Base-by-base conservation (phyloP, 2,888 invertebrate species). In the Apamea anceps region DNA sequence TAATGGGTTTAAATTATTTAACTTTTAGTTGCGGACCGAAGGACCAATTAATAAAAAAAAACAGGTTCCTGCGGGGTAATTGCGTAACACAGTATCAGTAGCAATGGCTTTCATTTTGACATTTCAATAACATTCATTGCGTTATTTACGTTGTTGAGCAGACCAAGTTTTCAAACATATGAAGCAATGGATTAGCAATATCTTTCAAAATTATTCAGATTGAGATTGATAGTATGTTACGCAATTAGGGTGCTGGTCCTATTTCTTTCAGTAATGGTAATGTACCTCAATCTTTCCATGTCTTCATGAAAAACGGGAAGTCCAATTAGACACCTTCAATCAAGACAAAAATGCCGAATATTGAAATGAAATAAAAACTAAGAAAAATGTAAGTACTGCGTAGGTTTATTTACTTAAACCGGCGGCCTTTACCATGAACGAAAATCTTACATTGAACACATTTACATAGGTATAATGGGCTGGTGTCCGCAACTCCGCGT, bases 371-470 rank as follows among this genome's bases (percentile, higher is more conserved):
- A 57, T 8, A 0, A 21, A 21, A 62, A 72, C 42, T 28, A 60
- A 60, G n/a, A 60, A 60, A 12, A 60, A 62, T 28, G 0, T 62
- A 62, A 6, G 5, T 21, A 63, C 10, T 37, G 25, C 25, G 13
- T 32, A 66, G 25, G 4, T 28, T 74, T 51, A 12, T 67, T 67
- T 57, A 78, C 37, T 18, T 37, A 37, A 77, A n/a, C n/a, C 57
- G 4, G 65, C 18, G 13, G n/a, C 45, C 5, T 77, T 77, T 32
- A 21, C 48, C 79, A 32, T 37, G 32, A 66, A 48, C 65, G 51
- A 37, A 72, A 67, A 68, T 83, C 28, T 42, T 37, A 28, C 77
- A 45, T 28, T 62, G n/a, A 66, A 48, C 25, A 60, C 6, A 57
- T 51, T 51, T 21, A 51, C 51, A 21, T 21, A 51, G 21, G 54